A percentile compares a stretch with the other conserved stretches of the same genome.
Conservation (phyloP, 30 jellyfish, hydroid and myxozoan species). For the Turritopsis rubra region DNA sequence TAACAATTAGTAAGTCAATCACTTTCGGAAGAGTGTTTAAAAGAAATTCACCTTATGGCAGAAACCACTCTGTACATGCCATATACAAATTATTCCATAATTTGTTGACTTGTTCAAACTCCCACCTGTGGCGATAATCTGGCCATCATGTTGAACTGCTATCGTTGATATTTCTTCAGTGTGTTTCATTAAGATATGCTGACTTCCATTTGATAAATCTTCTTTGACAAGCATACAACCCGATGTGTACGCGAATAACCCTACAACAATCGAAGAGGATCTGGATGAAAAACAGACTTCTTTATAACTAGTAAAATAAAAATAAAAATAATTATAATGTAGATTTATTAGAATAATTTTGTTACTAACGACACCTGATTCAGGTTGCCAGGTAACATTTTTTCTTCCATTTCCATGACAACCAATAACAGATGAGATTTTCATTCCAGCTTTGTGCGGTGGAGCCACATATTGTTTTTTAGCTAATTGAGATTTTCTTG, state of each 20-base stretch:
- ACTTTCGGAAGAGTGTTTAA: background rate
- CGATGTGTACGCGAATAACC: conserved; percentile 61
- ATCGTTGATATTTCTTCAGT: conserved; percentile 74
- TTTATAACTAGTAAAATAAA: background rate
- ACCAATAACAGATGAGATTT: conserved; percentile 66
- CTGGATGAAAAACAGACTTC: background rate
- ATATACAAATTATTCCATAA: conserved; percentile 52
- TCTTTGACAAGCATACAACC: conserved; percentile 72
- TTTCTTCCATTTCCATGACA: conserved; percentile 67
- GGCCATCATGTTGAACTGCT: conserved; percentile 83
- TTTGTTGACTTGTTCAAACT: conserved; percentile 36
- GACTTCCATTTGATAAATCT: conserved; percentile 60
- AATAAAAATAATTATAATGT: background rate
- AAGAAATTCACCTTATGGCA: conserved; percentile 49
- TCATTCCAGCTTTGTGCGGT: conserved; percentile 70
- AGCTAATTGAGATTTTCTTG: conserved; percentile 57
- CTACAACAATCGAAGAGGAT: conserved; percentile 10
- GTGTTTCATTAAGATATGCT: conserved; percentile 46
- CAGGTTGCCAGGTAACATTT: conserved; percentile 80
- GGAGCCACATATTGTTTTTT: conserved; percentile 87
- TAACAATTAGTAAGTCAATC: no score
- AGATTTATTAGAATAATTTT: background rate
- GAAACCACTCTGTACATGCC: conserved; percentile 62
- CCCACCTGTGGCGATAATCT: conserved; percentile 74
- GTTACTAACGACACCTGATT: conserved; percentile 38